These are phyloP conservation scores for Panagrolaimus sp. DNA, from an alignment of 1,140 invertebrate species.

Conservation along the genomic window DNA sequence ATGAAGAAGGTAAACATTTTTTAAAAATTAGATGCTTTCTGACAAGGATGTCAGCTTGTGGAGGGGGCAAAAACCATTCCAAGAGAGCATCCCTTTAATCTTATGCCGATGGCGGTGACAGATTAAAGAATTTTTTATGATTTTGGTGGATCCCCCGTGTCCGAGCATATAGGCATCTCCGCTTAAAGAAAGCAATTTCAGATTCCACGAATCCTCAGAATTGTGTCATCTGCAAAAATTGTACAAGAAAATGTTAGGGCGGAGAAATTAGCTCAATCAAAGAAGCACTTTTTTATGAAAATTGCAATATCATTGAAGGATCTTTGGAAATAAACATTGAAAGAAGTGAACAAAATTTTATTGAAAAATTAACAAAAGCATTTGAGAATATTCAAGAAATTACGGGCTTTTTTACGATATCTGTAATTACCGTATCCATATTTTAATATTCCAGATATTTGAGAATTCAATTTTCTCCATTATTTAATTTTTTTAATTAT, in stretches of 20 bases:
- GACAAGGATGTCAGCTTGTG: too few relatives aligned
- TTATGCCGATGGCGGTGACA: too few relatives aligned
- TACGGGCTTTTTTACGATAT: constrained; percentile 61
- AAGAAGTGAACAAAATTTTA: constrained; percentile 70
- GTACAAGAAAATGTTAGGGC: constrained; percentile 61
- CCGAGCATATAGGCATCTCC: too few relatives aligned
- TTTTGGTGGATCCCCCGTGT: too few relatives aligned
- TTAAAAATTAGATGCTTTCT: too few relatives aligned
- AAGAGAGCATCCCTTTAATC: too few relatives aligned
- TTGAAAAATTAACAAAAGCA: constrained; percentile 72
- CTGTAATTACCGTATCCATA: neutral
- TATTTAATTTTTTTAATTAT: too few relatives aligned
- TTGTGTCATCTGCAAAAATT: constrained; percentile 61
- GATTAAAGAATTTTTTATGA: too few relatives aligned
- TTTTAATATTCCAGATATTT: constrained; percentile 63
- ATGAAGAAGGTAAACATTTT: constrained; percentile 64
- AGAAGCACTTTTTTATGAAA: constrained; percentile 70
- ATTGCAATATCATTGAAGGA: constrained; percentile 77
- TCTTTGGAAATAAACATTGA: constrained; percentile 71
- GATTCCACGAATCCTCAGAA: constrained; percentile 37
- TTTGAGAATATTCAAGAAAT: constrained; percentile 76
- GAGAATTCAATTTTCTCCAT: constrained; percentile 74
- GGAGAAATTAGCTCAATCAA: constrained; percentile 44
- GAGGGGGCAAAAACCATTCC: too few relatives aligned
- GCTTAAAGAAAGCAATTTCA: too few relatives aligned